These are phyloP conservation scores for Ceryle rudis DNA, from an alignment of 2,797 vertebrate genomes.

Conservation along the genomic window DNA sequence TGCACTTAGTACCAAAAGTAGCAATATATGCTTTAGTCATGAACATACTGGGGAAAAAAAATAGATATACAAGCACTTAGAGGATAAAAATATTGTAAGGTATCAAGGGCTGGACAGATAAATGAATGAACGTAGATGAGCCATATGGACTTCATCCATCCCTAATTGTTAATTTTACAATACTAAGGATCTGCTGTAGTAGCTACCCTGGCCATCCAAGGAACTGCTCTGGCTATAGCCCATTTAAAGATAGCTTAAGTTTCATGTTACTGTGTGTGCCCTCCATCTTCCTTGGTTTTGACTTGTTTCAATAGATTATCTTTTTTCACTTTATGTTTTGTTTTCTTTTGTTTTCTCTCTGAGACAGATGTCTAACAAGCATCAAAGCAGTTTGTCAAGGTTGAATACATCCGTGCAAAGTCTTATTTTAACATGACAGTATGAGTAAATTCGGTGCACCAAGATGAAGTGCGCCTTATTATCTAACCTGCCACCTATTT, in stretches of 20 bases:
- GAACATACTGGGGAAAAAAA: not conserved
- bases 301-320: not conserved
- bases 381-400: not conserved
- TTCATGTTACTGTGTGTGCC: not conserved
- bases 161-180: not conserved
- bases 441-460: not conserved
- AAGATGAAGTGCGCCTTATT: not conserved
- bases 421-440: not conserved
- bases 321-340: not conserved
- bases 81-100: constrained; percentile 9
- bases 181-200: not conserved
- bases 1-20: not conserved
- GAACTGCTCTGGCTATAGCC: not conserved
- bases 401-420: not conserved
- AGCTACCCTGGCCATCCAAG: not conserved
- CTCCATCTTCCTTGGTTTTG: not conserved
- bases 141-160: not conserved
- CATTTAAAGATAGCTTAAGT: not conserved
- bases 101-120: constrained; percentile 13
- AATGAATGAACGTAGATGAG: not conserved
- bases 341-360: not conserved
- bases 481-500: not conserved
- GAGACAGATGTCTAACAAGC: not conserved
- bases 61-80: not conserved
- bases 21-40: not conserved